phyloP scores from a whole-genome alignment of 1,140 invertebrate species.

The Papilio helenus region DNA sequence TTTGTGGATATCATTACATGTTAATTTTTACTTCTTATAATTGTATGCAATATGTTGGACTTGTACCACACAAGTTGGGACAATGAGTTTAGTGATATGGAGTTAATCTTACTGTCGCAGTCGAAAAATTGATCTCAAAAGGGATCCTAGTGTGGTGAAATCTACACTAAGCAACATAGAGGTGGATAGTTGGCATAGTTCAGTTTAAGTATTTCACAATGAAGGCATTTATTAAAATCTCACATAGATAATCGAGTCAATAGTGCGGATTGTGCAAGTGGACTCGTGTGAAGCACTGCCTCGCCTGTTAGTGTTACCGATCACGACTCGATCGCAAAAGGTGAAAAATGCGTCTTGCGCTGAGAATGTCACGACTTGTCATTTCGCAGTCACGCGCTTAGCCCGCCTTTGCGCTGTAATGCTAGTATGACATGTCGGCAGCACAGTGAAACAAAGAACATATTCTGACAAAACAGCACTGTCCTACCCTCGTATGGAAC shows the following conservation, averaged over 20 bases:
- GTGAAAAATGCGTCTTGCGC: constrained; percentile 76
- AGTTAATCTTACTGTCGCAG: background rate
- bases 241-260: background rate
- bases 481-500: background rate
- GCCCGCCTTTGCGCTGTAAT: constrained; percentile 31
- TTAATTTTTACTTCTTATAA: background rate
- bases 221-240: background rate
- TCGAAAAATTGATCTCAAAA: background rate
- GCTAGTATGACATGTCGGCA: background rate
- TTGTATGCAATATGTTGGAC: background rate
- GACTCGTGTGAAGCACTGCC: background rate
- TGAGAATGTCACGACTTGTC: constrained; percentile 81
- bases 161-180: background rate
- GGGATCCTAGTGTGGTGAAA: background rate
- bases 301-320: constrained; percentile 54
- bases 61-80: background rate
- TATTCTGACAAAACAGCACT: background rate
- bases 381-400: constrained; percentile 74
- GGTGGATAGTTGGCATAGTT: no score
- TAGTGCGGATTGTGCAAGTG: background rate
- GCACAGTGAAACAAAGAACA: background rate
- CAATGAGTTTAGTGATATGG: background rate
- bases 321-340: constrained; percentile 77
- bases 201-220: background rate
- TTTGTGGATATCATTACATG: background rate